Evolutionary conservation across 2,113 vertebrate species (phyloP).

Genomic region (Tachysurus fulvidraco): DNA sequence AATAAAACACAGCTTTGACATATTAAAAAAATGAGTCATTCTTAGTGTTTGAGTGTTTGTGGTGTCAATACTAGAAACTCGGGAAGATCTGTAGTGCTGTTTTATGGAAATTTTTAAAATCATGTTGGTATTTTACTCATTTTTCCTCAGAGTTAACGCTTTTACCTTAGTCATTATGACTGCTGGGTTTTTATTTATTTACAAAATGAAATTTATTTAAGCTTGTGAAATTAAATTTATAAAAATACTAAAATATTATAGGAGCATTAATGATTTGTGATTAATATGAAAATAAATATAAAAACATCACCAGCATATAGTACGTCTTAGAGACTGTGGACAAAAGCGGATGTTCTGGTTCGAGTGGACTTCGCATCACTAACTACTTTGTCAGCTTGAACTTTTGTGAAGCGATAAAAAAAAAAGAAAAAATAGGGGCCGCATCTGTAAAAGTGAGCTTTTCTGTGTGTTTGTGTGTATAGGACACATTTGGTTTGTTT

Average conservation of each 20-base stretch:
- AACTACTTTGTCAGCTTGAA: too few species aligned
- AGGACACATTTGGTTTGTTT: constrained; percentile 49
- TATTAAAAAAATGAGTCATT: not conserved
- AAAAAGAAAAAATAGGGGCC: not conserved
- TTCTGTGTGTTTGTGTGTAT: constrained; percentile 39
- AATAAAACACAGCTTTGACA: not conserved
- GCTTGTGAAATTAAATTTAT: too few species aligned
- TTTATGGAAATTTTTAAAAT: not conserved
- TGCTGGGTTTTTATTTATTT: not conserved
- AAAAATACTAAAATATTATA: not conserved
- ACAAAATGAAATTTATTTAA: not conserved
- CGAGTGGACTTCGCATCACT: not conserved
- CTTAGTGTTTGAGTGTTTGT: not conserved
- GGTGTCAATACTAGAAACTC: not conserved
- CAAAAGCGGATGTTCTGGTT: not conserved
- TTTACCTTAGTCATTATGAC: not conserved
- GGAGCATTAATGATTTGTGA: not conserved
- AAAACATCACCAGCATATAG: not conserved
- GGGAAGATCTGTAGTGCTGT: not conserved
- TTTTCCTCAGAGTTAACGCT: not conserved
- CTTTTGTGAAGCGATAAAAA: not conserved
- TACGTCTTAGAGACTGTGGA: not conserved
- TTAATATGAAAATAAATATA: not conserved
- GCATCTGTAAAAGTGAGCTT: constrained; percentile 23
- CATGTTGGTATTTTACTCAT: not conserved